Percentiles rank a stretch among this genome's conserved stretches.
phyloP scores from a whole-genome alignment of 1,140 invertebrate species.

The Drosophila sulfurigaster region DNA sequence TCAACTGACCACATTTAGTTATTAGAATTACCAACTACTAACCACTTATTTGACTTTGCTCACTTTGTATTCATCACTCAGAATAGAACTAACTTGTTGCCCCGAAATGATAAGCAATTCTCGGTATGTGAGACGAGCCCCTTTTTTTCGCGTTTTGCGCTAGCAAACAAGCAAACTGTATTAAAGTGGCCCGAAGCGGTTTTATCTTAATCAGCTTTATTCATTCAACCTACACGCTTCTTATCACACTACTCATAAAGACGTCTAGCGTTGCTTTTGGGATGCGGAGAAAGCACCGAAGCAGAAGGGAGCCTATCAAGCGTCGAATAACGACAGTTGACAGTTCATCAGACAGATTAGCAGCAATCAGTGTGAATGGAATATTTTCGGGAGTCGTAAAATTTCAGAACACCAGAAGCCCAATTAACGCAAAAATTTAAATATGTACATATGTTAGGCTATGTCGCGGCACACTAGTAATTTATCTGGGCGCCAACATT shows the following conservation, averaged over 20 bases:
- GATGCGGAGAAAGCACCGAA: too few species aligned
- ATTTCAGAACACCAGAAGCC: conserved; percentile 16
- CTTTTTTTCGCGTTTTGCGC: conserved; percentile 10
- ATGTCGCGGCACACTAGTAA: not conserved
- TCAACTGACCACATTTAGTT: not conserved
- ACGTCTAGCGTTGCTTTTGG: not conserved
- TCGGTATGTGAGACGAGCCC: conserved; percentile 62
- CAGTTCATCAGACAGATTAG: conserved; percentile 17
- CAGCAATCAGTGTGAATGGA: conserved; percentile 57
- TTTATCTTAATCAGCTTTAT: conserved; percentile 19
- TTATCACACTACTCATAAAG: conserved; percentile 16
- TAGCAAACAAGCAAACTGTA: not conserved
- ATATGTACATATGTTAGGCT: conserved; percentile 2
- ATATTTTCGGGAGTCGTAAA: conserved; percentile 45
- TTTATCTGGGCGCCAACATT: conserved; percentile 39
- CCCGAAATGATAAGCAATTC: conserved; percentile 30
- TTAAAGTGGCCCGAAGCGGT: conserved; percentile 19
- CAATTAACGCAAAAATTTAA: conserved; percentile 17
- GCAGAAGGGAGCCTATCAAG: too few species aligned
- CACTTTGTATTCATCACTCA: not conserved
- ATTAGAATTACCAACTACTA: not conserved
- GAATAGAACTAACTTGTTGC: not conserved
- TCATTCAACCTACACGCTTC: not conserved
- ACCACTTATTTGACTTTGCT: not conserved
- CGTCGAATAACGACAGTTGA: conserved; percentile 21